A percentile compares a stretch with the other conserved stretches of the same genome.
Conservation (phyloP, 2,888 invertebrate genomes). For the Abrostola triplasia region DNA sequence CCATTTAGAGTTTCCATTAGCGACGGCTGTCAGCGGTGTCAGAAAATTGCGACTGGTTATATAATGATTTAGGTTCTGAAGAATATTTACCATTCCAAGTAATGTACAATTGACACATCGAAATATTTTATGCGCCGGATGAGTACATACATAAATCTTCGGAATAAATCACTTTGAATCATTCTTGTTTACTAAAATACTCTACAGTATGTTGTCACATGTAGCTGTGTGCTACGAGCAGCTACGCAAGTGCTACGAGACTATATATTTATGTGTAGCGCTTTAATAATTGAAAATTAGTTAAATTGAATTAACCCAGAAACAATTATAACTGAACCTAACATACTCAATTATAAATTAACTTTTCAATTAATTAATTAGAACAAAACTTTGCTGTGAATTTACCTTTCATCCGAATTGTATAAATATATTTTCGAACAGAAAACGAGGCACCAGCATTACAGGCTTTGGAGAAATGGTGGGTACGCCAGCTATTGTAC, state of each 20-base stretch:
- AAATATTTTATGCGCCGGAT: slow-evolving; percentile 5
- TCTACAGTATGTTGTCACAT: background rate
- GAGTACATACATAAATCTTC: slow-evolving; percentile 6
- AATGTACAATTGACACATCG: slow-evolving; percentile 5
- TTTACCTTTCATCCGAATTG: slow-evolving; percentile 25
- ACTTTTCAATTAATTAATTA: no score
- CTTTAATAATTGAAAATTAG: background rate
- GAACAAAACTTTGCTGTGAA: slow-evolving; percentile 3
- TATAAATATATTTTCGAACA: slow-evolving; percentile 14
- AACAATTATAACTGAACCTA: background rate
- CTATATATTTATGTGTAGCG: background rate
- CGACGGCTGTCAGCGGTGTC: slow-evolving; percentile 14
- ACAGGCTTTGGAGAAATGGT: slow-evolving; percentile 23
- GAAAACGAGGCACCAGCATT: slow-evolving; percentile 26
- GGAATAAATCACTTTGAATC: slow-evolving; percentile 1
- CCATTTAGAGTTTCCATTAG: slow-evolving; percentile 35
- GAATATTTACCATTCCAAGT: background rate
- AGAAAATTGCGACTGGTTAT: slow-evolving; percentile 11
- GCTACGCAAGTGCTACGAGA: slow-evolving; percentile 26
- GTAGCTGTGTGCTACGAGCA: slow-evolving; percentile 6
- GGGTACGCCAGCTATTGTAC: slow-evolving; percentile 26
- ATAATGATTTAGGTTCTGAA: slow-evolving; percentile 5
- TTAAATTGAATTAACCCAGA: no score
- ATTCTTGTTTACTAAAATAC: slow-evolving; percentile 3
- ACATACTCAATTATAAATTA: no score